Evolutionary conservation across 2,888 invertebrate species (phyloP).

Genomic region (Poecilus cupreus): DNA sequence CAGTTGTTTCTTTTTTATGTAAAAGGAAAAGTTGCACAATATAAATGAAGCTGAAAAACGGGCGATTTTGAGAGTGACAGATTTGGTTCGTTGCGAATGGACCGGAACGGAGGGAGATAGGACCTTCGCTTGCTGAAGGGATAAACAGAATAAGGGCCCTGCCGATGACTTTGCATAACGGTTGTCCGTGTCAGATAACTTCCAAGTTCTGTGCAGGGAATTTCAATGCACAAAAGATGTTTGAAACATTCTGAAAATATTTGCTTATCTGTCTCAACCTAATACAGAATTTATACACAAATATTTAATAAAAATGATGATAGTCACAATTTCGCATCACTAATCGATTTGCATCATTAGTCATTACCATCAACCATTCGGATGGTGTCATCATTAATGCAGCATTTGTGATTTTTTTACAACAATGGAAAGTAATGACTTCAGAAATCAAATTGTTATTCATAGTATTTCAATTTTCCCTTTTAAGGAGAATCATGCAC

Average conservation of each 20-base stretch:
- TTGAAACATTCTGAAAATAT: background rate
- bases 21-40: slow-evolving; percentile 9
- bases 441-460: too few relatives aligned
- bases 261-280: background rate
- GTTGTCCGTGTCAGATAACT: background rate
- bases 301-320: too few relatives aligned
- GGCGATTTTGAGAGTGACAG: slow-evolving; percentile 30
- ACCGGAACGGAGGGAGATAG: slow-evolving; percentile 52
- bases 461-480: too few relatives aligned
- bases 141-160: slow-evolving; percentile 53
- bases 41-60: slow-evolving; percentile 40
- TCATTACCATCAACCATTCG: too few relatives aligned
- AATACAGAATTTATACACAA: background rate
- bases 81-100: slow-evolving; percentile 44
- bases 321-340: too few relatives aligned
- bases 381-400: too few relatives aligned
- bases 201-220: background rate
- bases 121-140: slow-evolving; percentile 1
- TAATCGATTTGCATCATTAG: too few relatives aligned
- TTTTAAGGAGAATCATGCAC: too few relatives aligned
- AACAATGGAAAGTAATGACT: too few relatives aligned
- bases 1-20: slow-evolving; percentile 15
- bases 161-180: slow-evolving; percentile 47
- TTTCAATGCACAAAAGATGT: background rate
- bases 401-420: too few relatives aligned